phyloP scores from a whole-genome alignment of 2,113 vertebrate genomes.

The Tragelaphus imberbis region DNA sequence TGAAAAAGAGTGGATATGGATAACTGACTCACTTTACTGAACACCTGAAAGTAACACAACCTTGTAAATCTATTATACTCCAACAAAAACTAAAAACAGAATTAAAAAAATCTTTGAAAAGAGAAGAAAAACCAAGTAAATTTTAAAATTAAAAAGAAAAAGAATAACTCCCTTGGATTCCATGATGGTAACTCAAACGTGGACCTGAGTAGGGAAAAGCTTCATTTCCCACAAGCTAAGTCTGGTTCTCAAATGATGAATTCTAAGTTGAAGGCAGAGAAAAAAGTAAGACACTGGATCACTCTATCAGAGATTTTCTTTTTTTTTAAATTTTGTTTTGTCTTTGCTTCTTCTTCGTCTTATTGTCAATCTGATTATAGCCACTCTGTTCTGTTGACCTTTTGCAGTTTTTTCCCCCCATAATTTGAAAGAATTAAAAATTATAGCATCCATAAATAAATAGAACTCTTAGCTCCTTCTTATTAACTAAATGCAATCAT shows the following conservation, averaged over 20 bases:
- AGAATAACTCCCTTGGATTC: accelerated
- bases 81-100: not conserved
- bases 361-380: constrained; percentile 62
- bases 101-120: not conserved
- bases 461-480: constrained; percentile 77
- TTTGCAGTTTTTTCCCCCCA: not conserved
- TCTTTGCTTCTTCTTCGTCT: not conserved
- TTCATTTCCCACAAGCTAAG: accelerated
- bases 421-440: constrained; percentile 79
- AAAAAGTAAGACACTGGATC: not conserved
- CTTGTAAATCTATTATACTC: not conserved
- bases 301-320: not conserved
- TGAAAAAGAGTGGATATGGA: not conserved
- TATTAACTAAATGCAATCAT: constrained; percentile 77
- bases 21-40: not conserved
- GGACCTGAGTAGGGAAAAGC: not conserved
- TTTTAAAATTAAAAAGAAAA: not conserved
- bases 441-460: constrained; percentile 78
- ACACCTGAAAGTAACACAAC: not conserved
- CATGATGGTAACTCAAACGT: accelerated
- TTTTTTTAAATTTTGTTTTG: not conserved
- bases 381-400: constrained; percentile 69
- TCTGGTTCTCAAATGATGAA: accelerated
- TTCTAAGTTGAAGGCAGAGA: not conserved
- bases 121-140: not conserved